Percentiles rank a stretch among this genome's conserved stretches.
Evolutionary conservation across 2,797 vertebrate species (phyloP).

Genomic region (Xiphorhynchus erythropygius): DNA sequence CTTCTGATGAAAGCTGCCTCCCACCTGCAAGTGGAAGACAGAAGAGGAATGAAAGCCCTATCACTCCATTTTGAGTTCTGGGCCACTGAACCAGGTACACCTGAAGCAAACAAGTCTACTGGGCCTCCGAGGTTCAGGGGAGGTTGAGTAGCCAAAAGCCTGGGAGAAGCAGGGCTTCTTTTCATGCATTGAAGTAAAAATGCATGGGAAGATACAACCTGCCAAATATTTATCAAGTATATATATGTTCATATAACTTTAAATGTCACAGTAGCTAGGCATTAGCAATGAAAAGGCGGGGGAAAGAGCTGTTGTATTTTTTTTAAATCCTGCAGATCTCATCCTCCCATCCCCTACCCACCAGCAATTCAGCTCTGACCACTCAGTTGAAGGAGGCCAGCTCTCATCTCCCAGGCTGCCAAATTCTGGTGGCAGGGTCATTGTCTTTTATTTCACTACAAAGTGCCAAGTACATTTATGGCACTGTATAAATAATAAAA

Average conservation of each 20-base stretch:
- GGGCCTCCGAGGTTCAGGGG: not conserved
- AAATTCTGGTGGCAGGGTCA: not conserved
- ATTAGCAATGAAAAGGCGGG: not conserved
- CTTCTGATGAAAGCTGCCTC: not conserved
- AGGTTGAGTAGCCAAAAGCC: not conserved
- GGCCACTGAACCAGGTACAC: not conserved
- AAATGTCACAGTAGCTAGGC: fast-evolving
- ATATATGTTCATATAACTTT: not conserved
- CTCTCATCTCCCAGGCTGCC: not conserved
- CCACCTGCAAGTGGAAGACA: not conserved
- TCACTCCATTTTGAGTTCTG: not conserved
- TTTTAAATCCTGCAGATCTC: not conserved
- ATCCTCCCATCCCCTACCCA: not conserved
- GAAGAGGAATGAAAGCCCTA: not conserved
- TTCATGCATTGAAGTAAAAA: not conserved
- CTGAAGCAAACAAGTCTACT: not conserved
- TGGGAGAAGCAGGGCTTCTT: not conserved
- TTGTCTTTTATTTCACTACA: slow-evolving; percentile 41
- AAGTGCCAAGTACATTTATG: slow-evolving; percentile 46
- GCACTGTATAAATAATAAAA: slow-evolving; percentile 51
- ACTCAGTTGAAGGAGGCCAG: slow-evolving; percentile 2
- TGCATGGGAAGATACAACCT: not conserved
- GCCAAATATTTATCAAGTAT: not conserved
- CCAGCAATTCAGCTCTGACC: not conserved
- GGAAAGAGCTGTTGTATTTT: not conserved